Percentiles rank a stretch among this genome's conserved stretches.
Conservation (phyloP, 2,888 invertebrate species). For the Mesorhabditis spiculigera region DNA sequence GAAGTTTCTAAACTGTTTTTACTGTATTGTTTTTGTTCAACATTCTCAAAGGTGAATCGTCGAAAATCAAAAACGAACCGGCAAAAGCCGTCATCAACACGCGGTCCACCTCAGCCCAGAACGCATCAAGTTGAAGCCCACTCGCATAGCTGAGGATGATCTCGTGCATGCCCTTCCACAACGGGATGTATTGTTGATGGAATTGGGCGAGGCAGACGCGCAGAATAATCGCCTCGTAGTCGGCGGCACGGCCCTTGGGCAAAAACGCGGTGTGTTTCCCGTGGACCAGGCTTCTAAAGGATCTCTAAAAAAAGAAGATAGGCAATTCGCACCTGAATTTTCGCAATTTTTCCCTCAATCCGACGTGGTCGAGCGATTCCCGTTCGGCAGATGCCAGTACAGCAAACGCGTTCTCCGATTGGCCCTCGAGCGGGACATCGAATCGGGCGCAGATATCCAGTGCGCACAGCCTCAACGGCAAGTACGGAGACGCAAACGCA, state of each 20-base stretch:
- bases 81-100: constrained; percentile 14
- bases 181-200: constrained; percentile 79
- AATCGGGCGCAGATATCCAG: constrained; percentile 34
- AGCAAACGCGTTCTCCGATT: constrained; percentile 23
- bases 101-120: constrained; percentile 59
- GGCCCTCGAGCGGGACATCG: constrained; percentile 18
- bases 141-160: constrained; percentile 73
- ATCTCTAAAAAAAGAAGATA: too few relatives aligned
- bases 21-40: constrained; percentile 39
- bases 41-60: not conserved
- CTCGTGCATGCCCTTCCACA: constrained; percentile 81
- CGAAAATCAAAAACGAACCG: not conserved
- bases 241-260: not conserved
- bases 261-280: not conserved
- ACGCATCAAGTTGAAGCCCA: constrained; percentile 46
- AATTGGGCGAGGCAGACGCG: constrained; percentile 77
- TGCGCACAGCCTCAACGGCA: constrained; percentile 23
- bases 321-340: not conserved
- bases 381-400: constrained; percentile 7
- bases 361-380: not conserved
- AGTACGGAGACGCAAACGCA: constrained; percentile 21
- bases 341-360: not conserved
- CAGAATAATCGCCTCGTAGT: constrained; percentile 67
- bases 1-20: too few relatives aligned
- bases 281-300: not conserved